Evolutionary conservation across 2,797 vertebrate species (phyloP), one percentile per base, ranked within the genome.

Genomic region (Periophthalmus magnuspinnatus): DNA sequence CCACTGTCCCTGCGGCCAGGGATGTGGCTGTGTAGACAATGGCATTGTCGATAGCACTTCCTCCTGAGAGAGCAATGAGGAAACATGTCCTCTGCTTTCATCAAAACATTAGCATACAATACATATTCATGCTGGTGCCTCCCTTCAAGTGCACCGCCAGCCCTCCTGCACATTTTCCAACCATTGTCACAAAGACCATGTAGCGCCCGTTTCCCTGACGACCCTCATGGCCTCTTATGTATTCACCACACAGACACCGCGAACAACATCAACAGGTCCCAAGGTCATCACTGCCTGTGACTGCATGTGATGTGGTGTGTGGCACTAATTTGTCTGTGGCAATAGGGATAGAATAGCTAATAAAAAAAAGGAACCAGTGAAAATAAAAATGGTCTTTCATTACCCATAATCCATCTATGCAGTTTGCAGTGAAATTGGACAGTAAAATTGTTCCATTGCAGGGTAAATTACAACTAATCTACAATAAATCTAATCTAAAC

Each of bases 41-140:
- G 81, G 75, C 67, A 82, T 72, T 81, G 84, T 88, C 84, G 64
- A 86, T 81, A 78, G 65, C 65, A 28, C 65, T 83, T 80, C 81
- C 80, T 82, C 80, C 78, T 67, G 38, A 84, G 74, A 66, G 81
- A 67, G 85, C 52, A 70, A 71, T 69, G 52, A 73, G 80, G 78
- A 77, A 74, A 73, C 69, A 22, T 82, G 87, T 88, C 88, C 86
- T 88, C 78, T 82, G 81, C 86, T 82, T 86, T 84, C 83, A 81
- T 85, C 86, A 86, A 86, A 84, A 57, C 71, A 91, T 92, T 92
- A 88, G 79, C 91, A 92, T 91, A 85, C 79, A 72, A 90, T 91
- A 75, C 89, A 91, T 91, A 92, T 92, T 91, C 88, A 91, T 90
- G 88, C 64, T 10, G 14, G 77, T 52, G 77, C 82, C 85, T 89